phyloP scores from a whole-genome alignment of 2,888 invertebrate species.

The Hydraecia micacea region DNA sequence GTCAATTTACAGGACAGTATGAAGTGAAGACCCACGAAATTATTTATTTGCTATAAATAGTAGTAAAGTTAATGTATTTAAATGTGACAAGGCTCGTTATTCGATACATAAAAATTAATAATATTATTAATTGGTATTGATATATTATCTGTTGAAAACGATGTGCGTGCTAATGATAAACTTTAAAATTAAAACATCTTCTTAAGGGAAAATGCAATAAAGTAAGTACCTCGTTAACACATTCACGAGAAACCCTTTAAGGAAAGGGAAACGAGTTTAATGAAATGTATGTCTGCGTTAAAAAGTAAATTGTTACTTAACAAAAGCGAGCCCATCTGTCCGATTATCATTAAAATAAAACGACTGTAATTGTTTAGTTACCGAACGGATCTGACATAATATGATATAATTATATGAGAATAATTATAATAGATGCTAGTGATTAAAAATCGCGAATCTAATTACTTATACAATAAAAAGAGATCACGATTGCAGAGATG shows the following conservation, averaged over 20 bases:
- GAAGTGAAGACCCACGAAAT: no score
- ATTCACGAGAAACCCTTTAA: conserved; percentile 25
- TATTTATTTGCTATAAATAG: conserved; percentile 2
- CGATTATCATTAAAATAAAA: conserved; percentile 49
- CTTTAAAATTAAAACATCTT: conserved; percentile 37
- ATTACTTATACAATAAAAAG: conserved; percentile 36
- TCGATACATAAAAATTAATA: conserved; percentile 20
- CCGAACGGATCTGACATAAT: conserved; percentile 41
- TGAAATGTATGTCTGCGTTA: conserved; percentile 40
- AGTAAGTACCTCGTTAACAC: conserved; percentile 48
- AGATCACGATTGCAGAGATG: conserved; percentile 9
- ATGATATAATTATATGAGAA: conserved; percentile 25
- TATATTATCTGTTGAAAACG: conserved; percentile 23
- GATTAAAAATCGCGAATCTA: conserved; percentile 35
- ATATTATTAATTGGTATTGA: conserved; percentile 29
- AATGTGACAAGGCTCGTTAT: not conserved
- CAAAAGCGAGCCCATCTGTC: conserved; percentile 38
- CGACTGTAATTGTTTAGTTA: conserved; percentile 38
- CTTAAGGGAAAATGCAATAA: conserved; percentile 38
- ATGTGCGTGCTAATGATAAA: conserved; percentile 24
- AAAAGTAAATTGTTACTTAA: conserved; percentile 44
- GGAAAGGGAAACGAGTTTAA: conserved; percentile 41
- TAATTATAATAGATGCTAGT: conserved; percentile 25
- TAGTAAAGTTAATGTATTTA: not conserved
- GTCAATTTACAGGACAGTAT: no score